Conservation (phyloP, 2,113 vertebrate genomes). For the Elgaria multicarinata region DNA sequence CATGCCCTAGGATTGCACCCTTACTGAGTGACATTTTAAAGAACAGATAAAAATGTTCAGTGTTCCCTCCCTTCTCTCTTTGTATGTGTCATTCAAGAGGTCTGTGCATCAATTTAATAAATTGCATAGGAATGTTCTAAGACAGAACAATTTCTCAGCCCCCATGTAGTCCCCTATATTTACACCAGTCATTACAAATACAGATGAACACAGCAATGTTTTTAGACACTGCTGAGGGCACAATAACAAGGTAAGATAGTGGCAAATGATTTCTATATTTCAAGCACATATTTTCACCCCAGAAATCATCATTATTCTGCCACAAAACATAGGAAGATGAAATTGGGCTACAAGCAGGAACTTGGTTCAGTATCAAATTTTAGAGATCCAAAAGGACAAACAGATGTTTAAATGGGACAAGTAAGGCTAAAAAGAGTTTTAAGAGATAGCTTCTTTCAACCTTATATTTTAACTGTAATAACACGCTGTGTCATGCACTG, state of each 20-base stretch:
- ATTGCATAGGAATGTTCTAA: neutral
- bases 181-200: neutral
- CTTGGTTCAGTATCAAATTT: neutral
- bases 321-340: constrained; percentile 3
- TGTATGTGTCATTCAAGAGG: neutral
- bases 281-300: constrained; percentile 8
- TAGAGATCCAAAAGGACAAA: neutral
- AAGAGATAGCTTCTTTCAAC: neutral
- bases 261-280: constrained; percentile 24
- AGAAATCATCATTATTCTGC: neutral
- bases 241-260: constrained; percentile 17
- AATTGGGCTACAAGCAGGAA: neutral
- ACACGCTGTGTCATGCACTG: neutral
- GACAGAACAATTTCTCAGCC: neutral
- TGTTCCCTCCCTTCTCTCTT: neutral
- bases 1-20: no score
- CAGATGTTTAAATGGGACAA: neutral
- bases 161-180: neutral
- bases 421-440: neutral
- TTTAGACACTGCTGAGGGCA: neutral
- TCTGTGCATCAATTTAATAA: neutral
- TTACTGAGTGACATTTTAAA: neutral
- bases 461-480: neutral
- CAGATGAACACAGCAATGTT: neutral
- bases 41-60: no score